These are phyloP conservation scores for Halcyon badia DNA, from an alignment of 2,797 vertebrate species.

Conservation along the genomic window DNA sequence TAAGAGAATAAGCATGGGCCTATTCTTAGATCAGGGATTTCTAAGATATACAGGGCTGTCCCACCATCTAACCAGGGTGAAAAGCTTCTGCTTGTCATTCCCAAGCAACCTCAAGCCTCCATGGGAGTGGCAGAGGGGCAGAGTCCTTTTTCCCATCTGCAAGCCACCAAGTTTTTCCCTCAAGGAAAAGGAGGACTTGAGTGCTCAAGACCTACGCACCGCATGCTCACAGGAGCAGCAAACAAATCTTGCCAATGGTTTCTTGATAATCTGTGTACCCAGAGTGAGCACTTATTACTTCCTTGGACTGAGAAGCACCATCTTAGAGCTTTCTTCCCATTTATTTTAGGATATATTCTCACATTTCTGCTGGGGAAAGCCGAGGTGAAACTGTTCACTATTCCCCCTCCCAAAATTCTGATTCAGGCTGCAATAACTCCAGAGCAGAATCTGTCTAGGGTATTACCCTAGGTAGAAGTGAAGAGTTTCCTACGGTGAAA, in stretches of 20 bases:
- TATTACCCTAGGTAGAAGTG: neutral
- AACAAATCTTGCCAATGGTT: constrained; percentile 18
- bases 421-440: neutral
- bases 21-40: neutral
- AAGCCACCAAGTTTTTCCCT: neutral
- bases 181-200: no score
- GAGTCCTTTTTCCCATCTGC: neutral
- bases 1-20: neutral
- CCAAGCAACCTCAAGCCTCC: neutral
- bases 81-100: neutral
- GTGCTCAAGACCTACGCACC: neutral
- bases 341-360: neutral
- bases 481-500: constrained; percentile 27
- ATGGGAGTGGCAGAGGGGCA: neutral
- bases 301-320: neutral
- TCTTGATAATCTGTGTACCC: neutral
- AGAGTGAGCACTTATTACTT: neutral
- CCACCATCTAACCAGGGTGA: neutral
- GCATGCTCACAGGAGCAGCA: neutral
- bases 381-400: neutral
- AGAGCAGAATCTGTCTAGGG: neutral
- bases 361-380: neutral
- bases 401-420: neutral
- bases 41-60: neutral
- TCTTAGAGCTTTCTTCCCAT: neutral